Base-by-base conservation (phyloP, 2,797 vertebrate species). In the Hyperoplus immaculatus region DNA sequence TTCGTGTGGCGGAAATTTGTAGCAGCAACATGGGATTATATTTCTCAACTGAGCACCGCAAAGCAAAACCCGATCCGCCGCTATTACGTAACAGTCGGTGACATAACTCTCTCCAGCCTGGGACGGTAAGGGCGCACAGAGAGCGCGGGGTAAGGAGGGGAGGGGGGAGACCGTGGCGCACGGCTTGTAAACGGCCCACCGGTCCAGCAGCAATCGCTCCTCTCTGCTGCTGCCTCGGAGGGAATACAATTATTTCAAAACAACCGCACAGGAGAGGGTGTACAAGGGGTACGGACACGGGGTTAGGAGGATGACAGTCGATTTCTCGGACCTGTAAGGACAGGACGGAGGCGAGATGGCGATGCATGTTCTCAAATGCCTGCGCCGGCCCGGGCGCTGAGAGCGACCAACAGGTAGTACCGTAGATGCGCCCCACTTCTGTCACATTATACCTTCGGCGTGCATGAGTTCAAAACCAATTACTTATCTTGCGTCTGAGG, bases 21-120 rank as follows among this genome's bases (percentile, higher is more conserved):
- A 70, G 82, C 86, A 78, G 77, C 83, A 82, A 84, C 90, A 78
- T 45, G 84, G 87, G 89, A 92, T 92, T 93, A 91, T 83, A 83
- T 93, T 92, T 92, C 88, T 81, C 83, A 84, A 89, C 83, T 5
- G 88, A 87, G 76, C 86, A 55, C 78, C 73, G 80, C 79, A 86
- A 79, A 85, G 90, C 85, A 92, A 87, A 89, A 92, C 89, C 85
- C 85, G 89, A 93, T 88, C 92, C 88, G 83, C 68, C 84, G 86
- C 64, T 86, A 72, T 95, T 94, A 91, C 94, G 87, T 93, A 95
- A 95, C 69, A 79, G 78, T 41, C 86, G 89, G 90, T 95, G 94
- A 95, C 93, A 93, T 95, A 94, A 95, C 88, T 84, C 82, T 53
- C 76, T 76, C 78, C 88, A 69, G 86, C 72, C 87, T n/a, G 80